Conservation (phyloP, 1,140 invertebrate genomes). For the Heliconius himera region DNA sequence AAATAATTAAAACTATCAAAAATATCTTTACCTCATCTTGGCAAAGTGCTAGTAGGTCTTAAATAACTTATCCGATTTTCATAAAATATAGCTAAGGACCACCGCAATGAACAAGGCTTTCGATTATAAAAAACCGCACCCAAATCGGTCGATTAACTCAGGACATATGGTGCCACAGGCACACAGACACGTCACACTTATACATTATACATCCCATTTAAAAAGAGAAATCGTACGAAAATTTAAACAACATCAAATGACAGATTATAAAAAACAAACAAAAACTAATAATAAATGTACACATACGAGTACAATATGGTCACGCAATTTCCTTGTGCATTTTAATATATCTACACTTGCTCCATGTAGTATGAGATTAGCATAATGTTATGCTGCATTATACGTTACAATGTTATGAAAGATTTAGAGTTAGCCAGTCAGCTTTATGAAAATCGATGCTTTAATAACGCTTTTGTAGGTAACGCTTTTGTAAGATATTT, state of each 20-base stretch:
- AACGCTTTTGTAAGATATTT: background rate
- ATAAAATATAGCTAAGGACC: no score
- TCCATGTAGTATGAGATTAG: conserved; percentile 1
- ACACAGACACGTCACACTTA: background rate
- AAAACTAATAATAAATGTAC: background rate
- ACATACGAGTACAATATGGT: background rate
- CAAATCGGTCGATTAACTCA: no score
- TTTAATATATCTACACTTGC: conserved; percentile 12
- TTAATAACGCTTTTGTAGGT: background rate
- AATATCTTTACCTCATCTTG: no score
- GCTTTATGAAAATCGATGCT: background rate
- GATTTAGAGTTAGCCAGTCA: background rate
- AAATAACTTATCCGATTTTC: no score
- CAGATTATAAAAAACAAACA: background rate
- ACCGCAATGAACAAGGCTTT: no score
- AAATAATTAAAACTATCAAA: no score
- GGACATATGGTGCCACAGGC: background rate
- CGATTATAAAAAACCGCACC: no score
- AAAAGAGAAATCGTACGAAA: background rate
- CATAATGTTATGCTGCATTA: conserved; percentile 17
- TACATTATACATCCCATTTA: background rate
- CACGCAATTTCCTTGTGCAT: conserved; percentile 16
- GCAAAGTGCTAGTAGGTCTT: no score
- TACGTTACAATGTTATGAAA: conserved; percentile 5
- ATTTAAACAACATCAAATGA: background rate